Evolutionary conservation across 1,140 invertebrate species (phyloP).

Genomic region (Lepidurus couesii): DNA sequence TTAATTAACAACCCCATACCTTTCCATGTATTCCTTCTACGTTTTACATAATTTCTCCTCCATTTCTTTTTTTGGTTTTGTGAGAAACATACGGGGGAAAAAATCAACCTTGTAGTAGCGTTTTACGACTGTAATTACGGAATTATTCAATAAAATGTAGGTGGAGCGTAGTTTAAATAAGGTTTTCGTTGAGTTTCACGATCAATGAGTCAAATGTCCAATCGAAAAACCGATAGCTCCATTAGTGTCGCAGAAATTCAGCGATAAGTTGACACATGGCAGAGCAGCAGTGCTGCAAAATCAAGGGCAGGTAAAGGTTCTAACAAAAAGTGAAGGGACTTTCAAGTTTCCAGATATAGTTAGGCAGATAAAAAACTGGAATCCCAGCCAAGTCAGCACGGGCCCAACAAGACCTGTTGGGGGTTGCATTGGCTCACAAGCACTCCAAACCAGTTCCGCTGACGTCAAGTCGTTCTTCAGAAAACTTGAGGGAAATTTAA

Average conservation of each 20-base stretch:
- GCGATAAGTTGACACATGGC: neutral
- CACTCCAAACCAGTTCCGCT: neutral
- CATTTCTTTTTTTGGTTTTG: neutral
- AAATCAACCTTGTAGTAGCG: neutral
- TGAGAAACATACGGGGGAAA: neutral
- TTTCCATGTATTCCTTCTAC: neutral
- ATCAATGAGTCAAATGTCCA: neutral
- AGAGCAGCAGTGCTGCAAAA: neutral
- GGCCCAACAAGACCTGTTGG: neutral
- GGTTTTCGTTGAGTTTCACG: neutral
- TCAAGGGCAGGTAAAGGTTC: neutral
- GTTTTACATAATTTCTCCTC: neutral
- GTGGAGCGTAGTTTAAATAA: neutral
- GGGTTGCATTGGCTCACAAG: neutral
- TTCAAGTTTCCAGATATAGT: neutral
- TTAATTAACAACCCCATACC: neutral
- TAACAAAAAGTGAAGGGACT: constrained; percentile 2
- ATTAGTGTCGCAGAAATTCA: neutral
- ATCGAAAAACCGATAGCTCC: neutral
- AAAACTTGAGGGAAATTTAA: neutral
- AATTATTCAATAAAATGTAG: constrained; percentile 4
- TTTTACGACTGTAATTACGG: neutral
- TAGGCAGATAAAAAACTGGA: neutral
- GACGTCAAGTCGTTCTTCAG: neutral
- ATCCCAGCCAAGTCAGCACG: neutral